Base-by-base conservation (phyloP, 2,797 vertebrate genomes). In the Crocodylus rhombifer region DNA sequence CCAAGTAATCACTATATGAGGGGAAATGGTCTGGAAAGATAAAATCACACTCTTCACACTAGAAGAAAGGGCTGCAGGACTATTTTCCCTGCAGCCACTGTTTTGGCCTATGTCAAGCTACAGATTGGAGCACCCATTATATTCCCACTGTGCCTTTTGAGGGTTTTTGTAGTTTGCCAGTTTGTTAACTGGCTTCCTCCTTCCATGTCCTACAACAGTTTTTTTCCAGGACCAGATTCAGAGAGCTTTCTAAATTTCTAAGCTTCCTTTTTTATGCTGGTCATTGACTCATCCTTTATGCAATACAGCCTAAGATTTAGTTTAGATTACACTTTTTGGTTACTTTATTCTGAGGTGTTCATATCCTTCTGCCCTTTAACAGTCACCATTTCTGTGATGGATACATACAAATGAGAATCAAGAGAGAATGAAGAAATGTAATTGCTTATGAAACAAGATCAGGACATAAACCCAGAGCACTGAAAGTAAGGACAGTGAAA, bases 1-100 rank as follows among this genome's bases (percentile, higher is more conserved):
- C 84, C 36, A 86, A 86, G 91, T 92, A 92, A 93, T 95, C 91
- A 81, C 87, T 93, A n/a, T 97, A 85, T 86, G 90, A 86, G 2
- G 84, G 55, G 86, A 94, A 90, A 93, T 92, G 86, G 88, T 76
- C 93, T 96, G 75, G 95, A 96, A 95, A 93, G 95, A 84, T 84
- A 89, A 84, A 91, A 87, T 84, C 90, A 92, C 77, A 91, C 69
- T 91, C 78, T 64, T 87, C 82, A 96, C 90, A 94, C 21, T 86
- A 64, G 56, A 88, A 88, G 77, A 89, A 56, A 84, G 77, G 78
- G 51, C 14, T 95, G 58, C 26, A 91, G 95, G 7, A 9, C 92
- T 78, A 89, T 81, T 51, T 95, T 95, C 74, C 92, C 81, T 94
- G 74, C 88, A 87, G 95, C 86, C 74, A 28, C 42, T 15, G 23